phyloP scores from a whole-genome alignment of 2,113 vertebrate genomes.

The Leucopternis melanops region DNA sequence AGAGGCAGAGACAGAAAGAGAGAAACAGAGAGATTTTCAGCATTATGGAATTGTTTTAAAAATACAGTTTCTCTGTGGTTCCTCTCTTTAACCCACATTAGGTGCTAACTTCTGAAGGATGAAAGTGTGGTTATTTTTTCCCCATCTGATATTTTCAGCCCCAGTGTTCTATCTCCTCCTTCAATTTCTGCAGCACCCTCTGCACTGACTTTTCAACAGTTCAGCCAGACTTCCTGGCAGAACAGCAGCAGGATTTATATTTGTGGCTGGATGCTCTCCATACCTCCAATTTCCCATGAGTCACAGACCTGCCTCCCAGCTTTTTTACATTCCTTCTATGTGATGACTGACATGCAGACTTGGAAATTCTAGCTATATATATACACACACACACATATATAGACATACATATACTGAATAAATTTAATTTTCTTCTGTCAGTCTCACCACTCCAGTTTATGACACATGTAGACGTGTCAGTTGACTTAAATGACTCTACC shows the following conservation, averaged over 20 bases:
- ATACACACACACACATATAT: not conserved
- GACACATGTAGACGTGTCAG: not conserved
- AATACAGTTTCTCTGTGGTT: not conserved
- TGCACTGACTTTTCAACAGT: not conserved
- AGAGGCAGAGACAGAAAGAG: not conserved
- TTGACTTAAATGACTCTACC: not conserved
- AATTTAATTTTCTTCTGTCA: not conserved
- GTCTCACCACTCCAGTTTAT: not conserved
- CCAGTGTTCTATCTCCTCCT: not conserved
- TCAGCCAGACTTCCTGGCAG: not conserved
- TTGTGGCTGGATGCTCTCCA: not conserved
- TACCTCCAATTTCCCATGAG: not conserved
- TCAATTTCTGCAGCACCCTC: not conserved
- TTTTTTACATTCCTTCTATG: not conserved
- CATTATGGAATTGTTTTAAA: not conserved
- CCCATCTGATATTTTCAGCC: not conserved
- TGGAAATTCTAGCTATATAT: not conserved
- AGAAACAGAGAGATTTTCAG: not conserved
- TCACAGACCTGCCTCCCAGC: not conserved
- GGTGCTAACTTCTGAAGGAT: not conserved
- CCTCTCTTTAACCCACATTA: not conserved
- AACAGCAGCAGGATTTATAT: not conserved
- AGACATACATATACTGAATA: not conserved
- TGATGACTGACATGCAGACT: not conserved
- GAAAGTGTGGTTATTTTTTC: not conserved